Conservation (phyloP, 2,113 vertebrate genomes). For the Trochalopteron elliotii region DNA sequence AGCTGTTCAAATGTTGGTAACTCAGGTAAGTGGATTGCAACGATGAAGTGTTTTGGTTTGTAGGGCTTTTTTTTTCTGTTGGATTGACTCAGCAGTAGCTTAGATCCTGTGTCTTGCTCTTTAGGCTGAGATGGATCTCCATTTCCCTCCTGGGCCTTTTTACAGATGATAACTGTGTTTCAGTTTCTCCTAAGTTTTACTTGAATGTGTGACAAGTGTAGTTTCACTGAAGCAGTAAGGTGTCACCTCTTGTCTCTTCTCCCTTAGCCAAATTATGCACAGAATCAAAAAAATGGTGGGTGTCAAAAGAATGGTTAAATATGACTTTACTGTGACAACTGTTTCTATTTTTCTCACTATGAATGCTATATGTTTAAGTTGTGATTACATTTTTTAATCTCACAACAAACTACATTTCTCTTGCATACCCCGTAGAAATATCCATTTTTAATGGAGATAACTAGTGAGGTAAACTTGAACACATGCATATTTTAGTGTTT, state of each 20-base stretch:
- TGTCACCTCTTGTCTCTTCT: background rate
- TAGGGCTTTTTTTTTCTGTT: background rate
- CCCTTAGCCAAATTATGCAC: background rate
- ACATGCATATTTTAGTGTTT: background rate
- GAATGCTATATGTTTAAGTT: background rate
- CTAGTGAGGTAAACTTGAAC: background rate
- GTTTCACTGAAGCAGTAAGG: background rate
- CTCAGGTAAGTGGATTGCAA: background rate
- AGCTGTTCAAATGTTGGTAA: background rate
- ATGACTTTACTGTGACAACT: background rate
- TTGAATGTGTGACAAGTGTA: background rate
- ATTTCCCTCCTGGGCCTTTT: background rate
- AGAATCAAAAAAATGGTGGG: background rate
- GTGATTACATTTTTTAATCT: background rate
- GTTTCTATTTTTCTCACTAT: background rate
- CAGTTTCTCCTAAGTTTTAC: background rate
- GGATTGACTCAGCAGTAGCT: background rate
- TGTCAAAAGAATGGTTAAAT: background rate
- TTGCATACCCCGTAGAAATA: background rate
- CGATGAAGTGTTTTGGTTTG: background rate
- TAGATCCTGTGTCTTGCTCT: background rate
- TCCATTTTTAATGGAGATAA: background rate
- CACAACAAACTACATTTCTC: background rate
- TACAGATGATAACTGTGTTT: background rate
- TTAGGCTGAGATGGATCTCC: background rate